phyloP scores from a whole-genome alignment of 1,140 invertebrate species.

The Acyrthosiphon pisum region DNA sequence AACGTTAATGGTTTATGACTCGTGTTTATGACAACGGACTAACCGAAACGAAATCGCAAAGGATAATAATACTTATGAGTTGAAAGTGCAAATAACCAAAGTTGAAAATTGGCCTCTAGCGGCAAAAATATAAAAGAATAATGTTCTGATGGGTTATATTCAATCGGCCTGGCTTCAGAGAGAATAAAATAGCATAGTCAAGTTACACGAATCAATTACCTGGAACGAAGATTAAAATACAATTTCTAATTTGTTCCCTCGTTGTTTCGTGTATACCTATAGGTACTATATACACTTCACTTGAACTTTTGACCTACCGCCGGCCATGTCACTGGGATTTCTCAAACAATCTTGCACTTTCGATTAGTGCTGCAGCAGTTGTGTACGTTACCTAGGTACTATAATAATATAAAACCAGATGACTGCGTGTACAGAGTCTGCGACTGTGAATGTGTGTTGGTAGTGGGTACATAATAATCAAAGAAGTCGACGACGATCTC shows the following conservation, averaged over 20 bases:
- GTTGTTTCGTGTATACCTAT: background rate
- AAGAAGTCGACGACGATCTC: background rate
- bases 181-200: background rate
- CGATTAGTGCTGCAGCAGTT: background rate
- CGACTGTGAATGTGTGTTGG: background rate
- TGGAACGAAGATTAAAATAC: slow-evolving; percentile 16
- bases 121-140: background rate
- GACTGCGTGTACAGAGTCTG: background rate
- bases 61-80: background rate
- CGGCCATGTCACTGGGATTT: background rate
- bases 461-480: background rate
- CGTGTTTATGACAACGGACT: background rate
- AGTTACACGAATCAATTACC: slow-evolving; percentile 30
- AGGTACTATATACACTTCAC: background rate
- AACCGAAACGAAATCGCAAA: background rate
- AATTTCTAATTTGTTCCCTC: slow-evolving; percentile 34
- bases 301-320: slow-evolving; percentile 31
- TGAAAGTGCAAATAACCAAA: background rate
- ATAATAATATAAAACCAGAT: background rate
- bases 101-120: slow-evolving; percentile 9
- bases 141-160: background rate
- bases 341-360: slow-evolving; percentile 2
- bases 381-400: background rate
- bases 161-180: background rate
- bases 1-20: background rate